Evolutionary conservation across 1,140 invertebrate genomes (phyloP), one percentile per base, ranked within the genome.

Genomic region (Drosophila carrolli): DNA sequence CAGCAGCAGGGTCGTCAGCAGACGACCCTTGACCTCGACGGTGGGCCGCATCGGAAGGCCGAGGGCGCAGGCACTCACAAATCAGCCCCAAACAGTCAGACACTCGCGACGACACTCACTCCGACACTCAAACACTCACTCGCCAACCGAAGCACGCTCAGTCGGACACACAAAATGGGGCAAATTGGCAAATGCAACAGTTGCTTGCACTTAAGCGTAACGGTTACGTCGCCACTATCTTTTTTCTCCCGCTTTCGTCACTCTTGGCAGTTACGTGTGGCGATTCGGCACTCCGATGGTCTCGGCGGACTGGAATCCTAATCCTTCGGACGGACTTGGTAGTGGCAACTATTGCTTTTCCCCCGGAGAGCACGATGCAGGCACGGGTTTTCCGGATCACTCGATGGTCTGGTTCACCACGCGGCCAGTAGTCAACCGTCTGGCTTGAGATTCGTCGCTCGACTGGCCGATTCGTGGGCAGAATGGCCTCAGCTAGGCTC

Each of bases 101-200:
- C 62, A 70, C 79, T 58, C 77, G 47, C 54, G 5, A 8, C 41
- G 47, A 59, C 78, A 55, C 65, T 59, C 71, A 63, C 48, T 68
- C 37, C 50, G 35, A 37, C 68, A 68, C 59, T 40, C 66, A 19
- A 48, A 54, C 61, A 46, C 50, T 40, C 41, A 41, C 63, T 70
- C 50, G 16, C 35, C 44, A 23, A 10, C 10, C n/a, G 46, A 66
- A 44, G 41, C 61, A 71, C 66, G 68, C 66, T 71, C 53, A 68
- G 65, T 57, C 53, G 66, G 54, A 66, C 48, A 75, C 47, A 43
- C 73, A 43, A 58, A 60, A 58, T 59, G 53, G 59, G 53, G 60
- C 66, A 86, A 88, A 88, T 88, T 83, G 79, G 79, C 79, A 83
- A 76, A 88, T 86, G 83, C 83, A 88, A 75, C 70, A 65, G 78